These are phyloP conservation scores for Laupala kohalensis DNA, from an alignment of 1,140 invertebrate species.

Conservation along the genomic window DNA sequence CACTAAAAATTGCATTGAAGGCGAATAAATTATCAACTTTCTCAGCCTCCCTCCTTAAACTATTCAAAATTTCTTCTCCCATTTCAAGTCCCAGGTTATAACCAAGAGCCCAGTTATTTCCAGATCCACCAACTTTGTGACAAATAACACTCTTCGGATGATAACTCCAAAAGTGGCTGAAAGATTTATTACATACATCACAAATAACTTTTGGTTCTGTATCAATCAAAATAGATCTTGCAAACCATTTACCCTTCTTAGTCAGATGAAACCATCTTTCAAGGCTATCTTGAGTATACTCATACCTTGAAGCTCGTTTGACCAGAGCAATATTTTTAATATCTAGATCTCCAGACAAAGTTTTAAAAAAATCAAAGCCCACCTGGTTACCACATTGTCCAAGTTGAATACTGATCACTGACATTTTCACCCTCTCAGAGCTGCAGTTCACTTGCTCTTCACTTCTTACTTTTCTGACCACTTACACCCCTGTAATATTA, in stretches of 20 bases:
- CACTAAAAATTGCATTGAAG: slow-evolving; percentile 41
- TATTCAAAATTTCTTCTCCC: slow-evolving; percentile 32
- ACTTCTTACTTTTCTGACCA: no score
- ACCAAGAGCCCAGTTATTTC: slow-evolving; percentile 42
- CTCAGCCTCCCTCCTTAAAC: slow-evolving; percentile 38
- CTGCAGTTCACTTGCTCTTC: no score
- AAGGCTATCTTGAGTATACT: slow-evolving; percentile 25
- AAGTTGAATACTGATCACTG: slow-evolving; percentile 26
- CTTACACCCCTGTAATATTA: no score
- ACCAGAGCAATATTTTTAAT: slow-evolving; percentile 11
- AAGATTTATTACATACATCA: slow-evolving; percentile 19
- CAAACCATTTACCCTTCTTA: slow-evolving; percentile 24
- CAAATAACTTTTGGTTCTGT: slow-evolving; percentile 36
- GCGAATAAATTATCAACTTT: slow-evolving; percentile 35
- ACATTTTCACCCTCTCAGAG: no score
- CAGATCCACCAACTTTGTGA: slow-evolving; percentile 31
- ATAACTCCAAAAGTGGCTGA: slow-evolving; percentile 24
- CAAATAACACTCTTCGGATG: slow-evolving; percentile 28
- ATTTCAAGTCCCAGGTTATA: slow-evolving; percentile 35
- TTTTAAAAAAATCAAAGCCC: slow-evolving; percentile 31
- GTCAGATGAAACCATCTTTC: slow-evolving; percentile 34
- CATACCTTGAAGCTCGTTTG: slow-evolving; percentile 20
- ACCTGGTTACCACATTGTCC: slow-evolving; percentile 46
- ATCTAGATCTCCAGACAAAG: slow-evolving; percentile 23
- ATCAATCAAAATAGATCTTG: slow-evolving; percentile 35